Percentiles rank a stretch among this genome's conserved stretches.
Conservation (phyloP, 2,113 vertebrate species). For the Pristiophorus japonicus region DNA sequence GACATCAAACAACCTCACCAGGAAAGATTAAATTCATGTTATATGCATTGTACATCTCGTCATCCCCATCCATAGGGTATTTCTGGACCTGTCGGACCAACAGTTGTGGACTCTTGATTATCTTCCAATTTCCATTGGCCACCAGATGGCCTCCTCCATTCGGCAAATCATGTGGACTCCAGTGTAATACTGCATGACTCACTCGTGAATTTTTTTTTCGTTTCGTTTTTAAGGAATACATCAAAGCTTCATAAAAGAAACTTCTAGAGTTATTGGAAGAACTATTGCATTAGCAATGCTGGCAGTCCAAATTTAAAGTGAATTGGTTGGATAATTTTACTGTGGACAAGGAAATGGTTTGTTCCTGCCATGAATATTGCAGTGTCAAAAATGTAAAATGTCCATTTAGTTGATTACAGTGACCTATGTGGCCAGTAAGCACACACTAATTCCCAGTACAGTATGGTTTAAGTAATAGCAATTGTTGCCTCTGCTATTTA, state of each 20-base stretch:
- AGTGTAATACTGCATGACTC: too few species aligned
- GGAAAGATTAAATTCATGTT: too few species aligned
- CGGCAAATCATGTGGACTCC: too few species aligned
- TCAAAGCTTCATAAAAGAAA: too few species aligned
- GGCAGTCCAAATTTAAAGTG: neutral
- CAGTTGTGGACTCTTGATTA: too few species aligned
- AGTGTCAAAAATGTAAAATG: neutral
- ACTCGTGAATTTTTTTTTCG: too few species aligned
- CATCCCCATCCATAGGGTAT: too few species aligned
- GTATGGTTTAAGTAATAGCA: neutral
- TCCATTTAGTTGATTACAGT: neutral
- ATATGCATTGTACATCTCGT: too few species aligned
- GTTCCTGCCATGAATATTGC: neutral
- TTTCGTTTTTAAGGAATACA: neutral
- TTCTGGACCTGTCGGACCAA: too few species aligned
- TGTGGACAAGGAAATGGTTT: neutral
- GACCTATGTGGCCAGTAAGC: neutral
- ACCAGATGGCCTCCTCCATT: too few species aligned
- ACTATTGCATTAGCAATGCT: neutral
- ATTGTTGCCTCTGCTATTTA: neutral
- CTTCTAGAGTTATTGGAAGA: neutral
- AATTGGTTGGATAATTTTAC: neutral
- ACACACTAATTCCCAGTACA: neutral
- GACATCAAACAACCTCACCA: too few species aligned
- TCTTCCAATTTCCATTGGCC: too few species aligned